Evolutionary conservation across 2,113 vertebrate species (phyloP), one percentile per base, ranked within the genome.

Genomic region (Chinchilla lanigera): DNA sequence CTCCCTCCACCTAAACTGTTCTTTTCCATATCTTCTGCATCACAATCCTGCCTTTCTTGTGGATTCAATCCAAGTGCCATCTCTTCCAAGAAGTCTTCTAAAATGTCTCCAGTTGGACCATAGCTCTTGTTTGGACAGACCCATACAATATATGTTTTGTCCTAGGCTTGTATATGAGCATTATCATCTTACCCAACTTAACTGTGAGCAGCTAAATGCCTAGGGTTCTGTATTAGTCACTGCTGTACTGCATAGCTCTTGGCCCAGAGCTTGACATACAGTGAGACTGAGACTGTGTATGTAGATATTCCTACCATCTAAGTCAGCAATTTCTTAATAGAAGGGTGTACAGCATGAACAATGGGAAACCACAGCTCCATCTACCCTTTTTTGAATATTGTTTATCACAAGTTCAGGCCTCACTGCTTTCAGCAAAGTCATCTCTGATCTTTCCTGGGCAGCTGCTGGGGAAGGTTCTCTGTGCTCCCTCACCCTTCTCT

Each of bases 61-160:
- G 83, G 41, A 61, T 13, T 78, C 35, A 30, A 17, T 58, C n/a
- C 69, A 92, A 65, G n/a, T 50, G 35, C 28, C 28, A 24, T 50
- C 30, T 94, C 26, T 85, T 96, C 69, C 17, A 71, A 69, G 71
- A 92, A 95, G 85, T 54, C 71, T 73, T 78, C 96, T 38, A 52
- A 58, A 84, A 60, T 85, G 71, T 92, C 20, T 93, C 87, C 26
- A 61, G 16, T 16, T 58, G 44, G 28, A 38, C 14, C 47, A 73
- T 0, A 65, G n/a, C 13, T 84, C 30, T 90, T 77, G 65, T 96
- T 89, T 75, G 38, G 33, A 97, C 86, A 87, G 26, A 89, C 1
- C 13, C 10, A n/a, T 20, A 69, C 30, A 33, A 5, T 19, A 19
- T 95, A 7, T 19, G 6, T 47, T 73, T 41, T 95, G 67, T 61